Evolutionary conservation across 2,113 vertebrate genomes (phyloP).

Genomic region (Acanthochromis polyacanthus): DNA sequence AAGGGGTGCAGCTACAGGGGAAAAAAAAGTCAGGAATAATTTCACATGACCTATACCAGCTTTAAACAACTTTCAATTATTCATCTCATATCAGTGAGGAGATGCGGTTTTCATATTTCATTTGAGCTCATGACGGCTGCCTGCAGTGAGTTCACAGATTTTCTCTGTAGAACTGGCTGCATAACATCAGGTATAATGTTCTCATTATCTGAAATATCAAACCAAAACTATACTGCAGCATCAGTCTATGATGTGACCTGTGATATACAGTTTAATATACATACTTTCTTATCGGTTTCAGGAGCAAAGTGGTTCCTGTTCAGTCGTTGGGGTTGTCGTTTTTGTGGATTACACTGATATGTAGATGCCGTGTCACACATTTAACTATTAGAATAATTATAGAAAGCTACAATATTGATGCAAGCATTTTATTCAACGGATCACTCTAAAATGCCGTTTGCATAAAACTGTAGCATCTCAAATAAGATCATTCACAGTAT

Average conservation of each 20-base stretch:
- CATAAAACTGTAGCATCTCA: slow-evolving; percentile 24
- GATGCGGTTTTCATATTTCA: slow-evolving; percentile 2
- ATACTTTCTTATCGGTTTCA: too few relatives aligned
- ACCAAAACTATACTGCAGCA: not conserved
- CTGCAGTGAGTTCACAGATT: not conserved
- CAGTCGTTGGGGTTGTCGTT: too few relatives aligned
- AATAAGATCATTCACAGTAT: not conserved
- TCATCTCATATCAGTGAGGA: slow-evolving; percentile 8
- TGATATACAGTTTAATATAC: too few relatives aligned
- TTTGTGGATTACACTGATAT: not conserved
- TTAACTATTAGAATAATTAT: not conserved
- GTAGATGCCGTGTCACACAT: not conserved
- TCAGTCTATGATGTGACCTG: not conserved
- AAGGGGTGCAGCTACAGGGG: slow-evolving; percentile 53
- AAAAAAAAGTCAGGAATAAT: slow-evolving; percentile 53
- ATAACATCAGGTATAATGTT: slow-evolving; percentile 12
- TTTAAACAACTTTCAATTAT: slow-evolving; percentile 46
- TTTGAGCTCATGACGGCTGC: slow-evolving; percentile 12
- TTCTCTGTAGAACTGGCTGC: not conserved
- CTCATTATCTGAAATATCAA: not conserved
- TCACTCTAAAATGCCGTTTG: not conserved
- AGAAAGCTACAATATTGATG: too few relatives aligned
- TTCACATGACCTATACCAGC: slow-evolving; percentile 48
- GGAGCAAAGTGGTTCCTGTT: too few relatives aligned
- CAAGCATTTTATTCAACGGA: too few relatives aligned